These are phyloP conservation scores for Galagoides demidoff DNA, from an alignment of 2,797 vertebrate species.

Conservation along the genomic window DNA sequence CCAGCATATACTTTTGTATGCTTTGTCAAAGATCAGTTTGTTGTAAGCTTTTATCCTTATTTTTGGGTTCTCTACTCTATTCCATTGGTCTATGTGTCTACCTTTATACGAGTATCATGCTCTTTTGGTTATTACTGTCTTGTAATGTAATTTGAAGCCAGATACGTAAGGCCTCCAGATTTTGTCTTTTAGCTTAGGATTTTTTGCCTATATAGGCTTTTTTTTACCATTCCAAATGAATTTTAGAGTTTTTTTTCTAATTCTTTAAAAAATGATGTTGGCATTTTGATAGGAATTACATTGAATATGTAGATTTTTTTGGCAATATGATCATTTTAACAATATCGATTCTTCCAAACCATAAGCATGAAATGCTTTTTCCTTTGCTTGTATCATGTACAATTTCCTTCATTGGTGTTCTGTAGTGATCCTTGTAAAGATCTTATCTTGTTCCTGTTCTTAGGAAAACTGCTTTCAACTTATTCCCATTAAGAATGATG, in stretches of 20 bases:
- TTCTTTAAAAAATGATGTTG: not conserved
- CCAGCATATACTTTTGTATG: not conserved
- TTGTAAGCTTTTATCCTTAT: not conserved
- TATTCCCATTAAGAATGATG: not conserved
- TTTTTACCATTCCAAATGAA: not conserved
- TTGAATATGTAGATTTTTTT: not conserved
- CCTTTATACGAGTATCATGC: not conserved
- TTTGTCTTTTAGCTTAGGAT: not conserved
- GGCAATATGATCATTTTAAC: not conserved
- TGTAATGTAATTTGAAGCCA: not conserved
- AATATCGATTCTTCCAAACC: not conserved
- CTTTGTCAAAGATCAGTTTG: not conserved
- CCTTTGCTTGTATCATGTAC: not conserved
- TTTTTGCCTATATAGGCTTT: not conserved
- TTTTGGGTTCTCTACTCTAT: not conserved
- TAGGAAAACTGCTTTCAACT: not conserved
- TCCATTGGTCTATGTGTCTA: not conserved
- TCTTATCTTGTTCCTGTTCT: not conserved
- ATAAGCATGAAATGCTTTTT: not conserved
- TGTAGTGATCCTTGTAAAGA: not conserved
- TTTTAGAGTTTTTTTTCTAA: not conserved
- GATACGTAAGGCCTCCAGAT: not conserved
- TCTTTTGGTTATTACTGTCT: not conserved
- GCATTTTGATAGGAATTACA: not conserved
- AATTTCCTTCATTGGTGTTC: not conserved